Base-by-base conservation (phyloP, 2,113 vertebrate species). In the Arizona elegans region DNA sequence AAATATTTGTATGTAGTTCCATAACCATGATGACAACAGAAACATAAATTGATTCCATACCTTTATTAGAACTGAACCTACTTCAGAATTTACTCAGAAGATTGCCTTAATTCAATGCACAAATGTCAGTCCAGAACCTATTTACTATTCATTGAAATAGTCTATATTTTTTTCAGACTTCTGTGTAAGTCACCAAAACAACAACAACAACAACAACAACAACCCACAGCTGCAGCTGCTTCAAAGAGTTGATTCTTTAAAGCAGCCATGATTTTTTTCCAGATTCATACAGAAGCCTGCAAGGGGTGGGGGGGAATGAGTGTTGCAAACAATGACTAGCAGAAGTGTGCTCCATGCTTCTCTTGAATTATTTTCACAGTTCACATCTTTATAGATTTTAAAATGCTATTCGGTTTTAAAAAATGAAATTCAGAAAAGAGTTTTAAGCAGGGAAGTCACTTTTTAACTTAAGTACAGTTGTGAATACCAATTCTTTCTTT, bases 391-490 rank as follows among this genome's bases (percentile, higher is more conserved):
- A 43, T 21, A 81, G 75, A 21, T 43, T 43, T 81, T 81, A 43
- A 81, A 81, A 81, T 43, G 19, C 19, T 19, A 43, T 10, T 81
- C 2, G 3, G 33, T 81, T 81, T 81, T 81, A 50, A 33, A 58
- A 65, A 88, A 38, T 96, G 95, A 96, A 96, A 96, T 96, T 11
- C 88, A 62, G 38, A 50, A 70, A 50, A 90, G 93, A 90, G 91
- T 90, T 88, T 91, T 86, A 52, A 90, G 29, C 56, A 59, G 53
- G 93, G 88, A 93, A 93, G 94, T 92, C 89, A 89, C 88, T 75
- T 53, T 90, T 62, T 91, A 94, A 91, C 52, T 93, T 43, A 85
- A 90, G 95, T 86, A 94, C 93, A 94, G 96, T 96, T 90, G 85
- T 93, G 89, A 59, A 92, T 92, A 91, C 43, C 91, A 92, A 86